A percentile compares a stretch with the other conserved stretches of the same genome.
phyloP scores from a whole-genome alignment of 2,888 invertebrate genomes.

The Piscicola geometra region DNA sequence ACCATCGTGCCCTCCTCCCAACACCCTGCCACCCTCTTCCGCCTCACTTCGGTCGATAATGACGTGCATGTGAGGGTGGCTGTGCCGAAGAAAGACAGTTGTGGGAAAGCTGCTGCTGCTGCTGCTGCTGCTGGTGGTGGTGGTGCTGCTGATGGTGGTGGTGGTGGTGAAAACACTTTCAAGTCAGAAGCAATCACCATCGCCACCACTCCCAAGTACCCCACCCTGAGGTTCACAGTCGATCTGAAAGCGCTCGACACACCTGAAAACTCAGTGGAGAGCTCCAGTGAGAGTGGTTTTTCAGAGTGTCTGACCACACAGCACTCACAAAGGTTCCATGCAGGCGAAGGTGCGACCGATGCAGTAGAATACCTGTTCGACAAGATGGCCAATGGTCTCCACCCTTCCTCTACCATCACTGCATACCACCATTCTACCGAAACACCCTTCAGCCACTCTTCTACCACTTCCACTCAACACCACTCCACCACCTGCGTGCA shows the following conservation, averaged over 20 bases:
- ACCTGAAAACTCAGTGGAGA: not conserved
- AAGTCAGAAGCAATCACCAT: not conserved
- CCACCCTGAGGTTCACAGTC: constrained; percentile 25
- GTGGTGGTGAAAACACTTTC: too few relatives aligned
- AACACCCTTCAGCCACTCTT: not conserved
- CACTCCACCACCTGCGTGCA: not conserved
- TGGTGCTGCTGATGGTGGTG: not conserved
- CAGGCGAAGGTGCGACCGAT: not conserved
- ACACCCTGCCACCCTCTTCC: not conserved
- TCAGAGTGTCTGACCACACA: constrained; percentile 36
- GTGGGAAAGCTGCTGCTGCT: not conserved
- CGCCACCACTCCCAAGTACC: constrained; percentile 1
- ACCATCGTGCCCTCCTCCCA: constrained; percentile 9
- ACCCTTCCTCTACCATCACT: not conserved
- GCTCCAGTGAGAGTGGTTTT: constrained; percentile 5
- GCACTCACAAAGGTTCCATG: not conserved
- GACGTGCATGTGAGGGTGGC: constrained; percentile 15
- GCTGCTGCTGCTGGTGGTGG: not conserved
- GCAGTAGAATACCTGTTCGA: constrained; percentile 29
- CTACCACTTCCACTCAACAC: not conserved
- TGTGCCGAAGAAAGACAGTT: not conserved
- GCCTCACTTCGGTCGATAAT: constrained; percentile 21
- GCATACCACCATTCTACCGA: not conserved
- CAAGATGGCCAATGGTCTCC: constrained; percentile 5
- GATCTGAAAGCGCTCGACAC: constrained; percentile 5